A percentile compares a stretch with the other conserved stretches of the same genome.
phyloP scores from a whole-genome alignment of 2,797 vertebrate species.

The Pseudomugil gertrudae region DNA sequence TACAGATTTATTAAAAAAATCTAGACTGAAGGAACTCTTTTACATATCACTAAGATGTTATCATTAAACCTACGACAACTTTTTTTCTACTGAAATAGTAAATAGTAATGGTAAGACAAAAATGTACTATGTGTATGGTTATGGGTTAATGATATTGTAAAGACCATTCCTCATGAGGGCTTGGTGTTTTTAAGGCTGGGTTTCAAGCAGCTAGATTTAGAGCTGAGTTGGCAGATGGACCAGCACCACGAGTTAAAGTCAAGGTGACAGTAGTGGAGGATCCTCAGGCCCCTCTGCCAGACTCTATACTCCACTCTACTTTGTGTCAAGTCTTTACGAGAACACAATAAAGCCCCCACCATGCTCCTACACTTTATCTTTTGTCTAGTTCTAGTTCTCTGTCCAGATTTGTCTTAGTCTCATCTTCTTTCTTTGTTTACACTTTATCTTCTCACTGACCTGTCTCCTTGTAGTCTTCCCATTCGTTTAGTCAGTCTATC shows the following conservation, averaged over 20 bases:
- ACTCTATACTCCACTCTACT: constrained; percentile 67
- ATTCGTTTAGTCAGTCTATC: constrained; percentile 23
- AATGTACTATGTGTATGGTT: constrained; percentile 9
- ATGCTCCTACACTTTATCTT: constrained; percentile 56
- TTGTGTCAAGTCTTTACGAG: constrained; percentile 58
- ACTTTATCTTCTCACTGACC: constrained; percentile 28
- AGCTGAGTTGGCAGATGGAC: constrained; percentile 76
- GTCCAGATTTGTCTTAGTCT: constrained; percentile 23
- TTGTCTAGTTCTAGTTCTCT: constrained; percentile 25
- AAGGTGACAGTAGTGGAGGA: constrained; percentile 79
- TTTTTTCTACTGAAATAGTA: constrained; percentile 31
- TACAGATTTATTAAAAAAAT: background rate
- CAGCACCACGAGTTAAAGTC: constrained; percentile 70
- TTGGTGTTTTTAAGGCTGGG: constrained; percentile 46
- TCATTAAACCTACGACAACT: constrained; percentile 51
- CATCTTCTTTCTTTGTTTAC: constrained; percentile 43
- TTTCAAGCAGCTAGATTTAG: constrained; percentile 70
- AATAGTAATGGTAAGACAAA: constrained; percentile 14
- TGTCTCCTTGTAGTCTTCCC: constrained; percentile 34
- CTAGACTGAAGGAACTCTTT: background rate
- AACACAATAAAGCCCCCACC: constrained; percentile 48
- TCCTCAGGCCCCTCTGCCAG: constrained; percentile 78
- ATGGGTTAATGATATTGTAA: constrained; percentile 15
- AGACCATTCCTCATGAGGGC: constrained; percentile 30
- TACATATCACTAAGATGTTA: constrained; percentile 51